Percentiles rank a stretch among this genome's conserved stretches.
phyloP scores from a whole-genome alignment of 1,140 invertebrate genomes.

The Onthophagus taurus region DNA sequence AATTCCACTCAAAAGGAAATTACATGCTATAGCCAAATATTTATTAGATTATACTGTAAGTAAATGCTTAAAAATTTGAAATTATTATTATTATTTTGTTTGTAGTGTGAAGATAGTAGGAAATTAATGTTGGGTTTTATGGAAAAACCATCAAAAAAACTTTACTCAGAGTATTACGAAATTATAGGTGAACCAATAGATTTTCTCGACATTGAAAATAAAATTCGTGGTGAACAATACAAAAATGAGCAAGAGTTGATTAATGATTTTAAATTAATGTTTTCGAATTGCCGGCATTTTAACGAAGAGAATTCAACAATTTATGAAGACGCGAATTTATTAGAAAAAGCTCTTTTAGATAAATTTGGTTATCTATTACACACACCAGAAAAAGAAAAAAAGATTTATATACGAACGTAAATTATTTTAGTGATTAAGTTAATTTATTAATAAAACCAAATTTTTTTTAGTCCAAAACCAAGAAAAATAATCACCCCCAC shows the following conservation, averaged over 20 bases:
- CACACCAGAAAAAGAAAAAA: conserved; percentile 29
- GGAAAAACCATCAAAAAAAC: conserved; percentile 91
- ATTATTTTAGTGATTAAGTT: conserved; percentile 11
- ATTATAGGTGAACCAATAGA: conserved; percentile 91
- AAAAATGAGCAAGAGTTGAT: conserved; percentile 50
- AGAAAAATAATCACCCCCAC: conserved; percentile 47
- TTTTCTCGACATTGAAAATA: conserved; percentile 86
- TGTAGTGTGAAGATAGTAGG: conserved; percentile 66
- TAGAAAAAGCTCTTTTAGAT: conserved; percentile 77
- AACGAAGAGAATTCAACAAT: conserved; percentile 94
- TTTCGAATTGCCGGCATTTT: conserved; percentile 89
- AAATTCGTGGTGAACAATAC: conserved; percentile 69
- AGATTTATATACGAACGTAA: conserved; percentile 29
- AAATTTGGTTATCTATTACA: conserved; percentile 59
- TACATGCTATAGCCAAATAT: conserved; percentile 64
- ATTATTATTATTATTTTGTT: conserved; percentile 2
- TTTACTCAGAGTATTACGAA: conserved; percentile 94
- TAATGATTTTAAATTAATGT: conserved; percentile 73
- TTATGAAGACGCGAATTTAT: conserved; percentile 83
- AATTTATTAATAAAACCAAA: not conserved
- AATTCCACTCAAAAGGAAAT: conserved; percentile 62
- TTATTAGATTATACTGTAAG: conserved; percentile 67
- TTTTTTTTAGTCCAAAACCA: conserved; percentile 35
- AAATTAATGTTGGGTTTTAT: conserved; percentile 87
- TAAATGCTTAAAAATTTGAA: conserved; percentile 14